Conservation (phyloP, 2,797 vertebrate genomes). For the Morus bassanus region DNA sequence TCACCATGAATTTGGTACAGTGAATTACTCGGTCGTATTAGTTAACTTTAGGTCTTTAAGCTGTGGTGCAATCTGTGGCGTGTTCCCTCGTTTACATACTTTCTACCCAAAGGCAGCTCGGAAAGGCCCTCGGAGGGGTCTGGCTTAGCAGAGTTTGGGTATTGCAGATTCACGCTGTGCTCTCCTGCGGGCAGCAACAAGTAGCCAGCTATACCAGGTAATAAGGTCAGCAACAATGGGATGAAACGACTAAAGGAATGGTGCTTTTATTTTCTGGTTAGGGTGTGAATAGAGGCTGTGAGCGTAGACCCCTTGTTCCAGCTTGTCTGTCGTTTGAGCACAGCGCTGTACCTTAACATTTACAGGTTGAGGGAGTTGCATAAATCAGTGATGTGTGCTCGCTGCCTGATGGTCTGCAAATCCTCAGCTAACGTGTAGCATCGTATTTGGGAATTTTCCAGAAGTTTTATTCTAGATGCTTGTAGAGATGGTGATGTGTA, state of each 20-base stretch:
- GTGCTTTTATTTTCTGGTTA: not conserved
- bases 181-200: not conserved
- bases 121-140: not conserved
- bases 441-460: constrained; percentile 31
- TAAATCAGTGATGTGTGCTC: not conserved
- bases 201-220: not conserved
- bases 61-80: not conserved
- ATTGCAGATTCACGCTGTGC: not conserved
- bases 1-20: not conserved
- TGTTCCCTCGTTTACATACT: not conserved
- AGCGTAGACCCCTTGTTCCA: not conserved
- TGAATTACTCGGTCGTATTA: not conserved
- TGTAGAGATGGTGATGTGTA: not conserved
- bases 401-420: constrained; percentile 20
- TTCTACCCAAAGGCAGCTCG: not conserved
- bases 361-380: not conserved
- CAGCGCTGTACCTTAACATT: not conserved
- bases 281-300: not conserved
- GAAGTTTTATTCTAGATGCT: constrained; percentile 8
- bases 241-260: not conserved
- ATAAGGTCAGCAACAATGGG: not conserved
- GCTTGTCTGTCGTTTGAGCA: not conserved
- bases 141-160: not conserved
- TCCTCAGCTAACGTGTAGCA: constrained; percentile 42
- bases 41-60: not conserved